Percentiles rank a stretch among this genome's conserved stretches.
Evolutionary conservation across 2,888 invertebrate species (phyloP).

Genomic region (Thelaira solivaga): DNA sequence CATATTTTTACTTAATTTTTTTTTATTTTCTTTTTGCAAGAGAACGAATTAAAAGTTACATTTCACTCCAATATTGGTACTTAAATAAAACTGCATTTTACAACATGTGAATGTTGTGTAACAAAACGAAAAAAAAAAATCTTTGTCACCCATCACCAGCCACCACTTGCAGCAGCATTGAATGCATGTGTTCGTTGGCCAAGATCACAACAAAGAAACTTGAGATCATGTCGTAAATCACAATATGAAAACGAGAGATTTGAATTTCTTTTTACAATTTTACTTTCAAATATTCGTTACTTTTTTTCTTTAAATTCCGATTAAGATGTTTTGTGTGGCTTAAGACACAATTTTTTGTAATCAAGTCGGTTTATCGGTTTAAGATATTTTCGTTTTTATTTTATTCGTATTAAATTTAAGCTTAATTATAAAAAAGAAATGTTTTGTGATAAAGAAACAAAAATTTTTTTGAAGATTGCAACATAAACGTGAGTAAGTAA

Average conservation of each 20-base stretch:
- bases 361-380: constrained; percentile 25
- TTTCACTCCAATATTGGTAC: constrained; percentile 56
- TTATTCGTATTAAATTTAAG: too few species aligned
- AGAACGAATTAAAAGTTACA: constrained; percentile 44
- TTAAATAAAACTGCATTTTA: constrained; percentile 25
- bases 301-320: constrained; percentile 62
- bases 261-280: constrained; percentile 20
- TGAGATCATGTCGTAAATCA: constrained; percentile 72
- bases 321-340: constrained; percentile 69
- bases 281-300: constrained; percentile 26
- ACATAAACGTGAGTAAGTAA: too few species aligned
- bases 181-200: constrained; percentile 40
- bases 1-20: not conserved
- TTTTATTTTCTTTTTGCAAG: too few species aligned
- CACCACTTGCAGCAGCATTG: constrained; percentile 16
- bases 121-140: not conserved
- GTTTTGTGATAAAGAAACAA: too few species aligned
- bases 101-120: constrained; percentile 17
- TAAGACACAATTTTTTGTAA: constrained; percentile 7
- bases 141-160: not conserved
- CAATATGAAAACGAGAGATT: not conserved
- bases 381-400: not conserved
- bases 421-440: too few species aligned
- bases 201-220: constrained; percentile 68
- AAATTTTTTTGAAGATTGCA: too few species aligned